Evolutionary conservation across 2,888 invertebrate genomes (phyloP).

Genomic region (Melanotus villosus): DNA sequence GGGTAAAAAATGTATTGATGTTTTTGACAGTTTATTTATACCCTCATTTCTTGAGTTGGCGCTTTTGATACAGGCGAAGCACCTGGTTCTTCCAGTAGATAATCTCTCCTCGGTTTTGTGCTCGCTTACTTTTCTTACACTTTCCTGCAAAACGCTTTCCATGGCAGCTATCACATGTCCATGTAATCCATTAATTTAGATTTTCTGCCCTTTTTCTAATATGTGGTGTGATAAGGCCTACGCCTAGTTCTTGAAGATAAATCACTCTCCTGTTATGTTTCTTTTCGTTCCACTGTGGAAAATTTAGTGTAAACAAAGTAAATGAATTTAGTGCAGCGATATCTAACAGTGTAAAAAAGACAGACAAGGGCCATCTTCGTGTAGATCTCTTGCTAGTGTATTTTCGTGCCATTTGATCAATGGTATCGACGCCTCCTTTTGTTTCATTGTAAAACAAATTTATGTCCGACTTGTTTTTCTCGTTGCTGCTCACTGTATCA

Average conservation of each 20-base stretch:
- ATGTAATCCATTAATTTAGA: neutral
- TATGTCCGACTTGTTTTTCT: no score
- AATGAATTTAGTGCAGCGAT: neutral
- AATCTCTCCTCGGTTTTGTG: no score
- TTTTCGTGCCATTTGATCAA: slow-evolving; percentile 2
- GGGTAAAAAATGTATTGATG: no score
- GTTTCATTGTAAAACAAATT: neutral
- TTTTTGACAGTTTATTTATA: no score
- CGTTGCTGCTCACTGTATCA: neutral
- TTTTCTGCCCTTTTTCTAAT: neutral
- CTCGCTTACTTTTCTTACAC: no score
- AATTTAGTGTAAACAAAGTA: no score
- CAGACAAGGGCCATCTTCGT: neutral
- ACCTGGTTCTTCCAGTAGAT: no score
- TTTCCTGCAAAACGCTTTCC: neutral
- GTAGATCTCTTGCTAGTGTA: slow-evolving; percentile 1
- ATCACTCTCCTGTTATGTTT: neutral
- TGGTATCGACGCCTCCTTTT: neutral
- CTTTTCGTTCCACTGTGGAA: neutral
- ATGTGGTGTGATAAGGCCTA: neutral
- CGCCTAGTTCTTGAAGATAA: neutral
- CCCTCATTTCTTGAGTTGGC: no score
- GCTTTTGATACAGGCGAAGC: no score
- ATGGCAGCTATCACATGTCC: neutral
- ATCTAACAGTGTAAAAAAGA: neutral